Evolutionary conservation across 2,797 vertebrate species (phyloP), one percentile per base, ranked within the genome.

Genomic region (Acrossocheilus fasciatus): DNA sequence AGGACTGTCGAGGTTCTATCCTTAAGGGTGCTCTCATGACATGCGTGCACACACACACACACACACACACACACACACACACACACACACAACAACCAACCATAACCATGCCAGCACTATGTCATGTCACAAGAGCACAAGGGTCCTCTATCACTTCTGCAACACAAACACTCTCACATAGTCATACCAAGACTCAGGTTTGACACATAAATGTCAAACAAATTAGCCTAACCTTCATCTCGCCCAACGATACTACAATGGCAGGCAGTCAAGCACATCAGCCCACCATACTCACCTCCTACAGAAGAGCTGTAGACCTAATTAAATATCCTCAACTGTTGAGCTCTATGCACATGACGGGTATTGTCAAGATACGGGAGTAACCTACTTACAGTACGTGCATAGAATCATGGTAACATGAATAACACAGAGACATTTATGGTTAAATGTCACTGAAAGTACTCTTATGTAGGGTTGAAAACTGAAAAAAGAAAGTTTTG

Each of bases 131-230:
- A 70, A 36, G 47, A 69, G 34, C 39, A 70, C 43, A 83, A 43
- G 57, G 12, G 30, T 23, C 57, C 43, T 76, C 59, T 47, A 64
- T 75, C 45, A 11, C 43, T 76, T 76, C 23, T 68, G 73, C 45
- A 52, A 69, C 79, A 43, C 81, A 43, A 82, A 83, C 68, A 76
- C 57, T 84, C 30, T 39, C 57, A 45, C 17, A 39, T 14, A 47
- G 73, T 84, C 72, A 76, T 47, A 64, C 43, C 82, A 66, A 41
- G 14, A 77, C 59, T 68, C n/a, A 41, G 75, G 74, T 77, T 74
- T 87, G 78, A 86, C 84, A 89, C 75, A 66, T 26, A 90, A 86
- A 89, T 87, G 86, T 88, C 84, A 89, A 79, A 77, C 77, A 89
- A 86, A 90, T 87, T 87, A 86, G 66, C 83, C 54, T 50, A 78